Conservation (phyloP, 2,113 vertebrate genomes). For the Xiphophorus maculatus region DNA sequence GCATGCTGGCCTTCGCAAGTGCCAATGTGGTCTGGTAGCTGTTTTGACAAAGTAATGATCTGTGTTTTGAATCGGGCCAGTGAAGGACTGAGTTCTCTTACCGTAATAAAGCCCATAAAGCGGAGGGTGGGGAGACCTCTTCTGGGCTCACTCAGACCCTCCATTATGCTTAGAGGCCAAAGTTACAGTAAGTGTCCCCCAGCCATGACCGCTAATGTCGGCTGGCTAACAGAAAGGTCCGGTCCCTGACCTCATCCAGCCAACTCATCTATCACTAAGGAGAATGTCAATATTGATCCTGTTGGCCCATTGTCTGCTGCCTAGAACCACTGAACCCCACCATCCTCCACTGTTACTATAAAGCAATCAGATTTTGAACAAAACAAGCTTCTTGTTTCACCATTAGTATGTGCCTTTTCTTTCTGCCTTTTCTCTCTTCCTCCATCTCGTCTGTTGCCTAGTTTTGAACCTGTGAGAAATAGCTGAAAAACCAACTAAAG, state of each 20-base stretch:
- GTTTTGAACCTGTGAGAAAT: slow-evolving; percentile 54
- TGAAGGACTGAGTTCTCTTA: slow-evolving; percentile 65
- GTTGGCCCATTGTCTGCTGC: slow-evolving; percentile 75
- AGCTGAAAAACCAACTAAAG: slow-evolving; percentile 65
- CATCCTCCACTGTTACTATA: slow-evolving; percentile 68
- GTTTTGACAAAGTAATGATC: slow-evolving; percentile 75
- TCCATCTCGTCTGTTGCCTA: slow-evolving; percentile 45
- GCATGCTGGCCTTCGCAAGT: slow-evolving; percentile 41
- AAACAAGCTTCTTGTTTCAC: slow-evolving; percentile 55
- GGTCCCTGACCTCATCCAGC: slow-evolving; percentile 67
- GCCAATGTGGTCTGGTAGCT: slow-evolving; percentile 72
- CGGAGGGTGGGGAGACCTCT: slow-evolving; percentile 49
- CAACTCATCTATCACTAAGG: slow-evolving; percentile 73
- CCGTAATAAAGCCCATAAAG: slow-evolving; percentile 69
- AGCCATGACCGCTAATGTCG: slow-evolving; percentile 67
- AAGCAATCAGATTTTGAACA: slow-evolving; percentile 75
- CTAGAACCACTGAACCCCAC: slow-evolving; percentile 64
- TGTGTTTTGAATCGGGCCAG: slow-evolving; percentile 65
- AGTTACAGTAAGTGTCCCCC: slow-evolving; percentile 73
- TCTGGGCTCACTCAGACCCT: slow-evolving; percentile 56
- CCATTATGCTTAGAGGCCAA: slow-evolving; percentile 67
- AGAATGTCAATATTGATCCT: slow-evolving; percentile 83
- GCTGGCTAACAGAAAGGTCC: slow-evolving; percentile 57
- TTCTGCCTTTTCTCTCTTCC: slow-evolving; percentile 24
- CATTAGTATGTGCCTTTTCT: slow-evolving; percentile 34